Base-by-base conservation (phyloP, 37 sponge, comb jelly and placozoan species). In the Beroe forskalii region DNA sequence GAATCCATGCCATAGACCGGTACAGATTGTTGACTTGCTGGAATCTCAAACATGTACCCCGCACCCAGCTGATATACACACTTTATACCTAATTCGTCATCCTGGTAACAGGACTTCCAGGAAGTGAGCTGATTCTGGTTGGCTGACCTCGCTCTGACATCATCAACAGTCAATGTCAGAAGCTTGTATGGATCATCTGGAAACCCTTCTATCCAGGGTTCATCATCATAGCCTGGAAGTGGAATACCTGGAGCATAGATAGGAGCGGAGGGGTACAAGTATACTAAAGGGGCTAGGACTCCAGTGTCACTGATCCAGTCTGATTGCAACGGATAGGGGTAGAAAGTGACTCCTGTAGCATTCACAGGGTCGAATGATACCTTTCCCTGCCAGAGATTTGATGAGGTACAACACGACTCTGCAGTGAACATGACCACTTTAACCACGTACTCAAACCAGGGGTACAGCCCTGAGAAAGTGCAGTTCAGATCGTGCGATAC, bases 391-490 rank as follows among this genome's bases (percentile, higher is more conserved):
- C 72, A 69, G 12, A 69, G 36, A 2, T 32, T 1, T 31, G 72
- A 35, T 14, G 72, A 36, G 36, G 38, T 33, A 17, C 72, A 69
- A 35, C 72, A 69, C 19, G 72, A 69, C 55, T 48, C 55, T 1
- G 1, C 20, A 2, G 39, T 33, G 17, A 63, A 63, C 32, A 69
- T 1, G 17, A 69, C 38, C 0, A 69, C 72, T 14, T 69, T 37
- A 14, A 69, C 38, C 4, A 14, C 33, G 38, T 69, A 69, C 14
- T 69, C 33, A 35, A 69, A 69, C 72, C 72, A 69, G 8, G 72
- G 72, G 17, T 69, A 69, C 19, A 69, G 39, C 2, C 72, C 72
- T 33, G 72, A 32, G 38, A 69, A 69, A 35, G 72, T 69, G 38
- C 17, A 35, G 38, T 17, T 36, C 72, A 36, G 9, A 35, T 69